Evolutionary conservation across 1,140 invertebrate genomes (phyloP), one percentile per base, ranked within the genome.

Genomic region (Ips nitidus): DNA sequence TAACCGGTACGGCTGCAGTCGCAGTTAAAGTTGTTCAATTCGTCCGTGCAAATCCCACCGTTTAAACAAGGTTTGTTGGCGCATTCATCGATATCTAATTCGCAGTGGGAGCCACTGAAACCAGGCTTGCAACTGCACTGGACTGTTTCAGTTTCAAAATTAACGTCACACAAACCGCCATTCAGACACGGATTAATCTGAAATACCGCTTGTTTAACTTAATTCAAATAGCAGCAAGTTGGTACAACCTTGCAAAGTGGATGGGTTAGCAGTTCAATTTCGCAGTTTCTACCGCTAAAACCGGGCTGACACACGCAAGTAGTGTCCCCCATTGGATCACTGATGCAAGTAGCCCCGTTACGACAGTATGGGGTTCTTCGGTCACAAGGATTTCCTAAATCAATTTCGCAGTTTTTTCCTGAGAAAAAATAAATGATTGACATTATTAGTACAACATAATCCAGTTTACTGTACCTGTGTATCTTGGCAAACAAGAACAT

Each of bases 361-460:
- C 83, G 83, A 79, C 94, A 97, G 42, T 76, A 40, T 1, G 74
- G 66, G 45, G 75, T 75, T 36, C 52, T 66, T 41, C 63, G 70
- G 43, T 82, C 81, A 78, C 94, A 95, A 8, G 89, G 88, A 73
- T 88, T 82, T 65, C 90, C 88, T 79, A 82, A 85, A 80, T 94
- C 92, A 78, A 88, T 86, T 80, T 94, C 87, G 82, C 93, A 94
- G 81, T 93, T 93, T 83, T 90, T 90, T 70, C 93, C 92, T 64
- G 87, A 0, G 43, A 68, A 3, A 55, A 52, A 38, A 67, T 22
- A 66, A 52, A 5, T 5, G n/a, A 47, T 47, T 47, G 4, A 61
- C 42, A 58, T 58, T 38, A 39, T 40, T 7, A 22, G 36, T 6
- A 1, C 6, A 58, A 58, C 6, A 36, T n/a, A 36, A 8, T 4